Conservation (phyloP, 2,888 invertebrate species). For the Zaprionus lineosus region DNA sequence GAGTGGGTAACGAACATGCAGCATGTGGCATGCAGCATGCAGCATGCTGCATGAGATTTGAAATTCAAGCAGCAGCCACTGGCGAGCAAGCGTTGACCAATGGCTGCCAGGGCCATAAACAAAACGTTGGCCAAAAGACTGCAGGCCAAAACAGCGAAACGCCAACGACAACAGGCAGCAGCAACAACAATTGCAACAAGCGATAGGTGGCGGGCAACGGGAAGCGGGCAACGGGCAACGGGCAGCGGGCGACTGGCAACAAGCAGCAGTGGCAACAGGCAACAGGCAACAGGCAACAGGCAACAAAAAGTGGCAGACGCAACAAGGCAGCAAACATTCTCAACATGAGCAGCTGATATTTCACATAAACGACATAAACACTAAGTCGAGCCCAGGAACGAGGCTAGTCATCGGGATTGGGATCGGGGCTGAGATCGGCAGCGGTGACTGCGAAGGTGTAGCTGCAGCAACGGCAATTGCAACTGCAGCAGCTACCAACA, state of each 20-base stretch:
- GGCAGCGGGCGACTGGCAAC: conserved; percentile 67
- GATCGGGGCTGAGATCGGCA: conserved; percentile 21
- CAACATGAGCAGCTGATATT: conserved; percentile 81
- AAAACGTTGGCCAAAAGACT: conserved; percentile 56
- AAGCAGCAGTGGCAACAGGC: conserved; percentile 21
- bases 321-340: conserved; percentile 75
- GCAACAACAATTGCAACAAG: conserved; percentile 22
- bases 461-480: conserved; percentile 41
- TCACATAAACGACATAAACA: conserved; percentile 81
- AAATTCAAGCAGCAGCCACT: conserved; percentile 64
- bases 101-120: conserved; percentile 75
- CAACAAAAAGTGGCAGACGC: conserved; percentile 72
- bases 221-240: conserved; percentile 34
- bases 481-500: conserved; percentile 22
- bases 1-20: not conserved
- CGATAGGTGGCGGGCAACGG: conserved; percentile 20
- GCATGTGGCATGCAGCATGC: conserved; percentile 13
- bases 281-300: conserved; percentile 21
- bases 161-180: conserved; percentile 41
- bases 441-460: conserved; percentile 56
- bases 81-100: conserved; percentile 59
- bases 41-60: conserved; percentile 61
- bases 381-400: conserved; percentile 49
- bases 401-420: conserved; percentile 33
- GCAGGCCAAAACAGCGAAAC: conserved; percentile 44